Conservation (phyloP, 2,888 invertebrate species). For the Himalopsyche kuldschensis region DNA sequence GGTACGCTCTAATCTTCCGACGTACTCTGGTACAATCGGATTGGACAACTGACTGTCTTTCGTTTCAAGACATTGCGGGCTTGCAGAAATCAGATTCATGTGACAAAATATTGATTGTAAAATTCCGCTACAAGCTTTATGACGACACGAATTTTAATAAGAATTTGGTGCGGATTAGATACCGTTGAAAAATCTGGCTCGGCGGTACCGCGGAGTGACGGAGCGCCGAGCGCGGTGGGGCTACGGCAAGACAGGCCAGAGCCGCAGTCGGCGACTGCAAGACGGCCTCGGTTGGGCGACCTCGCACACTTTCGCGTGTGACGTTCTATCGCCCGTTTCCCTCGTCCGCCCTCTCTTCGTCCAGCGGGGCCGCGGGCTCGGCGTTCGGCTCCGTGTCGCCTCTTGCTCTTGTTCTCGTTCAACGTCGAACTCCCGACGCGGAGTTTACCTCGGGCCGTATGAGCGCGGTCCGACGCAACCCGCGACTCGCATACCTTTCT, state of each 20-base stretch:
- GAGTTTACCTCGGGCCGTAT: background rate
- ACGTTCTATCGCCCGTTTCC: background rate
- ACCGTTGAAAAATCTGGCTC: too few relatives aligned
- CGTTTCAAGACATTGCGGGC: too few relatives aligned
- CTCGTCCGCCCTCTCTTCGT: background rate
- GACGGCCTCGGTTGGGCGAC: background rate
- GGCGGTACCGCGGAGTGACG: too few relatives aligned
- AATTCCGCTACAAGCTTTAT: too few relatives aligned
- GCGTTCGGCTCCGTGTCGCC: background rate
- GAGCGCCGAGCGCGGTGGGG: background rate
- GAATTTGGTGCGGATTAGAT: too few relatives aligned
- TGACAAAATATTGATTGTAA: too few relatives aligned
- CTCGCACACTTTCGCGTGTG: background rate
- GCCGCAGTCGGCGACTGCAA: background rate
- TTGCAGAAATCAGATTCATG: too few relatives aligned
- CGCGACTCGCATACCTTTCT: background rate
- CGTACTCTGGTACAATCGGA: too few relatives aligned
- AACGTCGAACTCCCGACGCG: too few relatives aligned
- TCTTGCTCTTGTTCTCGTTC: background rate
- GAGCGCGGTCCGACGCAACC: background rate
- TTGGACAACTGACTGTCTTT: too few relatives aligned
- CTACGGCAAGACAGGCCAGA: background rate
- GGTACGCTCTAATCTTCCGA: too few relatives aligned
- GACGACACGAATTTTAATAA: too few relatives aligned
- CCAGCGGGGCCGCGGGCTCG: background rate